Evolutionary conservation across 1,140 invertebrate species (phyloP), one percentile per base, ranked within the genome.

Genomic region (Drosophila albomicans): DNA sequence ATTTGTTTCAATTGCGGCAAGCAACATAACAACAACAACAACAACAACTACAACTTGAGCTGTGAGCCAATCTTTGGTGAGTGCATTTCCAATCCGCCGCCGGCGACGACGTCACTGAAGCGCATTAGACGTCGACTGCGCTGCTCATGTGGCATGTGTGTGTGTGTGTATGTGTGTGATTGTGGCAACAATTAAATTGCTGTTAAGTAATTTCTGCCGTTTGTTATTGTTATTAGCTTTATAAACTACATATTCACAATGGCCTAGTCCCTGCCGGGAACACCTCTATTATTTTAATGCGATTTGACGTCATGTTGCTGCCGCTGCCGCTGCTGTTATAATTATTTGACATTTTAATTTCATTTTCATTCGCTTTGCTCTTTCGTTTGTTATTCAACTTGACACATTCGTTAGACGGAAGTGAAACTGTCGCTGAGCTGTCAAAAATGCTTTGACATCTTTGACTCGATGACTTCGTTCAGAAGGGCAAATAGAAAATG

Each of bases 161-260:
- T 16, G 16, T 16, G 16, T 72, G 16, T 45, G 52, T 64, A 8
- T 45, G 45, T 64, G 45, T 69, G 54, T 75, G 57, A 63, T 57
- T 88, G 72, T 79, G 82, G 82, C 72, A 87, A 87, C 84, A 82
- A 88, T 88, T 88, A 87, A 80, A 69, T 73, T 59, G 72, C 75
- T 75, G 66, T 87, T 88, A 88, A 84, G 84, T 87, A 87, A 87
- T 88, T 82, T 72, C 51, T 57, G 48, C 46, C 43, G 79, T 65
- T 79, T 75, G 67, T 71, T 70, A 58, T 65, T 58, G 61, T 64
- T 84, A 82, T 87, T 84, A 85, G 63, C 49, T 56, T 64, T 70
- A 69, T 77, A 66, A 64, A 43, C 66, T 15, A 74, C 63, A 62
- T 38, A 61, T 51, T 13, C 25, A 41, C 58, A 43, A 41, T 79